Evolutionary conservation across 2,888 invertebrate genomes (phyloP), one percentile per base, ranked within the genome.

Genomic region (Carcina quercana): DNA sequence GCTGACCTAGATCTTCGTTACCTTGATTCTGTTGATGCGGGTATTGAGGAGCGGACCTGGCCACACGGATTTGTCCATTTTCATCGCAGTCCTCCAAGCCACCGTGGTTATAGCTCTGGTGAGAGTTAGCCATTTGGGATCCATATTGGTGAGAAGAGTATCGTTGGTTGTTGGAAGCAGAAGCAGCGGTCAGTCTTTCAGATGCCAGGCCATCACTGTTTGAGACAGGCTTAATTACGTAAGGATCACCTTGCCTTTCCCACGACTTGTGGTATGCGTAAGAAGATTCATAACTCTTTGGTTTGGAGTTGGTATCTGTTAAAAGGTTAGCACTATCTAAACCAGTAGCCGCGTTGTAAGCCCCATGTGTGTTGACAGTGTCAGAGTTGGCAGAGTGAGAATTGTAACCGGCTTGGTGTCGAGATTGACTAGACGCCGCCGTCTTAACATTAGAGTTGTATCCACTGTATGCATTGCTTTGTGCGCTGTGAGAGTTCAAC

Each of bases 251-350:
- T 48, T 76, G 83, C 33, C 71, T 71, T 47, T 85, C 85, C 85
- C 85, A 85, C 13, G 85, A 69, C 47, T 85, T 85, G 36, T 84
- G 82, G 42, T 85, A 85, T 4, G 84, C 73, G 54, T 82, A 85
- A 12, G 83, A 76, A 13, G 83, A 82, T 10, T 82, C 75, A 45
- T 82, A 85, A 52, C 65, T 67, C 59, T 83, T 83, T 8, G 85
- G 85, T 36, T 56, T 66, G 1, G 59, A 38, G 41, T 47, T 56
- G 15, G 57, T 28, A 40, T 53, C 42, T 35, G 60, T 64, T 15
- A 65, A 54, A 37, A 60, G 52, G 37, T 45, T 58, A 13, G 38
- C 41, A 21, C 57, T 43, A 36, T 53, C 56, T n/a, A n/a, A n/a
- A 19, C 47, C 39, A 21, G 48, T 42, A 26, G 42, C 13, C 13